Percentiles rank a stretch among this genome's conserved stretches.
Conservation (phyloP, 2,888 invertebrate genomes). For the Uloborus plumipes region DNA sequence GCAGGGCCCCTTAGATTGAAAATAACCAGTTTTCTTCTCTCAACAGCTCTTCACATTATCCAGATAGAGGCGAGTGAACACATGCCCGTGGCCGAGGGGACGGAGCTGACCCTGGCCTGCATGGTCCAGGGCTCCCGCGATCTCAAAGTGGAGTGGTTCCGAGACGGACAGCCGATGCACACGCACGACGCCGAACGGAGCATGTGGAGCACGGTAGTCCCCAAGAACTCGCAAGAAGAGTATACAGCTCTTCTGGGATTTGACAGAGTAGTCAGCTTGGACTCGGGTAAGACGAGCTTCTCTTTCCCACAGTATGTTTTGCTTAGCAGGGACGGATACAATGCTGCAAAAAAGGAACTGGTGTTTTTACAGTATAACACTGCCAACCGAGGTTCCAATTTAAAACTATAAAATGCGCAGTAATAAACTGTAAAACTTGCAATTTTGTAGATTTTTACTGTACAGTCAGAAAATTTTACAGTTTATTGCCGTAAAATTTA, state of each 20-base stretch:
- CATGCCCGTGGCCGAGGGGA: slow-evolving; percentile 56
- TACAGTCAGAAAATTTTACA: no score
- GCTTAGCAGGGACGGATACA: no score
- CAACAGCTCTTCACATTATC: slow-evolving; percentile 45
- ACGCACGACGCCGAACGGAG: slow-evolving; percentile 36
- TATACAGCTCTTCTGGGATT: slow-evolving; percentile 57
- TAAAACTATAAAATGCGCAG: no score
- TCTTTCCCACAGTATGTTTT: no score
- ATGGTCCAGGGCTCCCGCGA: slow-evolving; percentile 65
- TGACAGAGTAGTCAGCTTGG: slow-evolving; percentile 43
- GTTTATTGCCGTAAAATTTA: no score
- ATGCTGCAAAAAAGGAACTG: no score
- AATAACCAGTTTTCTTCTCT: no score
- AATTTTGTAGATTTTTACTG: no score
- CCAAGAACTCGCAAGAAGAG: slow-evolving; percentile 55
- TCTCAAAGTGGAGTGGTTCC: slow-evolving; percentile 66
- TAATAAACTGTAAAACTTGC: no score
- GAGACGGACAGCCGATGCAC: slow-evolving; percentile 61
- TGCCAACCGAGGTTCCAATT: no score
- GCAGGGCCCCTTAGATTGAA: no score
- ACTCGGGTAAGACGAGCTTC: slow-evolving; percentile 36
- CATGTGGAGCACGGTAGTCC: slow-evolving; percentile 54
- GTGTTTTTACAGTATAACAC: no score
- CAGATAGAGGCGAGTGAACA: slow-evolving; percentile 50
- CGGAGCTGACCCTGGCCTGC: slow-evolving; percentile 65